Base-by-base conservation (phyloP, 2,797 vertebrate genomes). In the Alca torda region DNA sequence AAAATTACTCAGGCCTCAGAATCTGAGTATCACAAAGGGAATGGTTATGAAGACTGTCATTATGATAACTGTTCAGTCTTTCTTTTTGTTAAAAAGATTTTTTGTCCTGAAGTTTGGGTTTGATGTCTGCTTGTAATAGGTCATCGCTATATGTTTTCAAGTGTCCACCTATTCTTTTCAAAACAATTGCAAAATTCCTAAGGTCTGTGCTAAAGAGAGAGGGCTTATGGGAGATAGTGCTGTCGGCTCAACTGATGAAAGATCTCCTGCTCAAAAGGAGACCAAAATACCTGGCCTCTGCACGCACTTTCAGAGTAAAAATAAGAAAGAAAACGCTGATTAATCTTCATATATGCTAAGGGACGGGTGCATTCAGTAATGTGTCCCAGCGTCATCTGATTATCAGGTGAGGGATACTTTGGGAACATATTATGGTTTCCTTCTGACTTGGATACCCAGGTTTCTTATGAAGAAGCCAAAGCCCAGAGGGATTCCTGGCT, bases 1-100 rank as follows among this genome's bases (percentile, higher is more conserved):
- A 94, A 95, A 94, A 86, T 88, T 93, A 89, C 48, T 79, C 68
- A 86, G 70, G 45, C 51, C 51, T 96, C 43, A 77, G 51, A 88
- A 94, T 93, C 54, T 43, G 45, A 87, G 39, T 33, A 86, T 89
- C 83, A 93, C 69, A 88, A 77, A 95, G 91, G 16, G 9, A 91
- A 88, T 57, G 33, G 53, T 92, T 95, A 82, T 60, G 60, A 85
- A 93, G 87, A 60, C 48, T 88, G 46, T 43, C 46, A 70, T 93
- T 89, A 87, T 41, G 63, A 45, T 77, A 93, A 93, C 61, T 70
- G 43, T 95, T 94, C 75, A 33, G 18, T 88, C 33, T 86, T 79
- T 68, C 17, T 6, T 76, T 86, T 79, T 68, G 20, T 6, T 76
- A 67, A 91, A 84, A 86, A 45, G n/a, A 68, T 39, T 75, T 94